These are phyloP conservation scores for Sisor rabdophorus DNA, from an alignment of 2,113 vertebrate species.

Conservation along the genomic window DNA sequence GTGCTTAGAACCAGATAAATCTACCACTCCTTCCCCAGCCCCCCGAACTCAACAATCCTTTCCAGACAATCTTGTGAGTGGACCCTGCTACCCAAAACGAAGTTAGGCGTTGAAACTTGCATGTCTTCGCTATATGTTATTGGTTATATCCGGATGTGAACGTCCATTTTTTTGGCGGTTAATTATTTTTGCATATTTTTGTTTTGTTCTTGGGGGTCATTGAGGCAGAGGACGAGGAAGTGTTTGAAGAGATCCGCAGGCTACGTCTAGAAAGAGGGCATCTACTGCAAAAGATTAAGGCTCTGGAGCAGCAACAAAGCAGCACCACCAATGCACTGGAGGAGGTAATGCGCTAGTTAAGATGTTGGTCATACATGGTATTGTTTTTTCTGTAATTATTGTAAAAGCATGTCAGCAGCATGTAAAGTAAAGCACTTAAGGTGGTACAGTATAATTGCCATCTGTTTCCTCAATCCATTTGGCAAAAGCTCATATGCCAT, in stretches of 20 bases:
- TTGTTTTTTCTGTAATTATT: too few species aligned
- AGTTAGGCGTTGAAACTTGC: too few species aligned
- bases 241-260: conserved; percentile 87
- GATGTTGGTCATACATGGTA: not conserved
- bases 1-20: conserved; percentile 50
- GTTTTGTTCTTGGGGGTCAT: conserved; percentile 10
- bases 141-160: too few species aligned
- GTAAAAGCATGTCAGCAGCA: too few species aligned
- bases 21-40: conserved; percentile 54
- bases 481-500: too few species aligned
- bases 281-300: conserved; percentile 87
- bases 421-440: too few species aligned
- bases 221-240: conserved; percentile 78
- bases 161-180: not conserved
- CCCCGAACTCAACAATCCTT: conserved; percentile 54
- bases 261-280: conserved; percentile 83
- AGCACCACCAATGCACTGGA: conserved; percentile 69
- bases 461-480: too few species aligned
- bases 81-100: not conserved
- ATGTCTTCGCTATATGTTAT: too few species aligned
- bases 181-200: conserved; percentile 17
- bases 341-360: conserved; percentile 62
- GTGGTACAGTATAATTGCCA: too few species aligned
- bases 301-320: conserved; percentile 81
- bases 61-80: conserved; percentile 53